Base-by-base conservation (phyloP, 1,140 invertebrate species). In the Drosophila simulans region DNA sequence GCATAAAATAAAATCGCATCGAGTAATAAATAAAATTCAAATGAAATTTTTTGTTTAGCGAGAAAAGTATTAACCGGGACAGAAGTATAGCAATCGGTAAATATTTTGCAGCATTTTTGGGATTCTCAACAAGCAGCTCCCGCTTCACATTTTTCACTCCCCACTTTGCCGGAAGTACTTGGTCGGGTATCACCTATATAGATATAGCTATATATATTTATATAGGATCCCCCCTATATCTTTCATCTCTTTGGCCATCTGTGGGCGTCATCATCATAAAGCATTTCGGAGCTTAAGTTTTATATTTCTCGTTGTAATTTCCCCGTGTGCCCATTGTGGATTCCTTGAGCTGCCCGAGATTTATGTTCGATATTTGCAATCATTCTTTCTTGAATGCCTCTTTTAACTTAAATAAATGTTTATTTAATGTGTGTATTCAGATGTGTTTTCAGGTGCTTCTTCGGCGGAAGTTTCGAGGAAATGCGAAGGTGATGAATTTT, bases 321-420 rank as follows among this genome's bases (percentile, higher is more conserved):
- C 51, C 43, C 56, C 52, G 46, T 45, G 69, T 68, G 52, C 70
- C 66, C 63, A 49, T 62, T 73, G 55, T 77, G 63, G 45, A 57
- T 40, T 39, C 27, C 55, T 65, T 80, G 31, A 81, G 59, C 64
- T 60, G 42, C 25, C 25, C 7, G 49, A 83, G 83, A 86, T 86
- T 86, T 86, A 83, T 86, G 83, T 79, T 79, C 66, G 66, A 86
- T 88, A 88, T 86, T 86, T 88, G 84, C 83, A 86, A 86, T 88
- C 75, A 88, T 88, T 88, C 83, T 79, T 88, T 39, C 48, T 35
- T 37, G 45, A 25, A 52, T 56, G 66, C 42, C 66, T 48, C 40
- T 15, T 55, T 57, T 70, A 57, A 70, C 71, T 55, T 56, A 86
- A 82, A 88, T 88, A 83, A 88, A 88, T 86, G 83, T 86, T 88